Conservation (phyloP, 2,113 vertebrate species). For the Dasypus novemcinctus region DNA sequence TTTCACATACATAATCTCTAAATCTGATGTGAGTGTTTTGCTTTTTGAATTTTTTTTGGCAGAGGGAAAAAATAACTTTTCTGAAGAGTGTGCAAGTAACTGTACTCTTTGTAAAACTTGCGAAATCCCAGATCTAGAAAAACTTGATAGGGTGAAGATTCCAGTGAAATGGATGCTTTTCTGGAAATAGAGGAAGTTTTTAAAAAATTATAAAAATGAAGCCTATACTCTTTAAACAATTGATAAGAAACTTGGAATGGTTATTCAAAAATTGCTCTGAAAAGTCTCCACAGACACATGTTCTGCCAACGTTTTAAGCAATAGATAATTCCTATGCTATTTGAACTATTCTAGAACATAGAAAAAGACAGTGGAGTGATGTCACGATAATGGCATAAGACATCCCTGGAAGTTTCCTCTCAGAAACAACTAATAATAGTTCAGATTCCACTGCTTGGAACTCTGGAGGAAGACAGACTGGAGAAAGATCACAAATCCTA, state of each 20-base stretch:
- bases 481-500: no score
- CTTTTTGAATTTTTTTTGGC: neutral
- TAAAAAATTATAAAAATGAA: neutral
- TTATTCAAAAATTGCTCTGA: neutral
- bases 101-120: neutral
- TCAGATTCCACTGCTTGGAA: no score
- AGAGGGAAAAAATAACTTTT: neutral
- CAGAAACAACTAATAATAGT: no score
- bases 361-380: no score
- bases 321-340: neutral
- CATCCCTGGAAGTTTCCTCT: no score
- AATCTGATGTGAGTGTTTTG: neutral
- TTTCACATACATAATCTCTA: neutral
- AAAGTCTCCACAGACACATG: neutral
- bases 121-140: constrained; percentile 28
- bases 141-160: neutral
- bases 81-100: neutral
- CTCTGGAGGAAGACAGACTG: no score
- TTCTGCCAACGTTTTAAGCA: neutral
- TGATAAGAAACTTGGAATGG: neutral
- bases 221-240: neutral
- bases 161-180: constrained; percentile 19
- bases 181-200: neutral
- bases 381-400: no score
- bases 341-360: no score